These are phyloP conservation scores for Hylyphantes graminicola DNA, from an alignment of 1,140 invertebrate genomes.

Conservation along the genomic window DNA sequence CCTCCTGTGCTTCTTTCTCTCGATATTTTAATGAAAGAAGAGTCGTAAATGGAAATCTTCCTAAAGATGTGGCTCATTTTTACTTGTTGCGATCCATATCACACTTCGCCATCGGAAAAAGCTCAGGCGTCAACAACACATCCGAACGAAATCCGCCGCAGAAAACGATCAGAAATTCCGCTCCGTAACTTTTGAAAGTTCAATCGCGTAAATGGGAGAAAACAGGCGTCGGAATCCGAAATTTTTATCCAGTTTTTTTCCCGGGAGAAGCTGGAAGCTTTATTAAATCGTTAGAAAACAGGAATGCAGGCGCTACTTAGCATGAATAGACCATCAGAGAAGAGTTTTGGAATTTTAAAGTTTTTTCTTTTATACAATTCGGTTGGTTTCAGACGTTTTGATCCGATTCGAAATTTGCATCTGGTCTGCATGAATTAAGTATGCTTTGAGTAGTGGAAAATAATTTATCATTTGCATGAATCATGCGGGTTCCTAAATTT, in stretches of 20 bases:
- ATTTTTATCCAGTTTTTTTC: constrained; percentile 2
- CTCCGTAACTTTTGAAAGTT: constrained; percentile 32
- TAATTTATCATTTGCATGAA: constrained; percentile 28
- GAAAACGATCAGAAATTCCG: constrained; percentile 26
- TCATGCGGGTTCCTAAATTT: constrained; percentile 24
- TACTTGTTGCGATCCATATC: too few species aligned
- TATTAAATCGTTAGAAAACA: constrained; percentile 55
- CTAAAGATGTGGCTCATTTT: too few species aligned
- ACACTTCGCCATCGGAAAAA: constrained; percentile 1
- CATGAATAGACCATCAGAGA: constrained; percentile 46
- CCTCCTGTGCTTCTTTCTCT: too few species aligned
- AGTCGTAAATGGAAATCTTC: too few species aligned
- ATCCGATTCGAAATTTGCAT: constrained; percentile 18
- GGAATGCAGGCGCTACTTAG: constrained; percentile 42
- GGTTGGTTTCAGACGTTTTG: constrained; percentile 9
- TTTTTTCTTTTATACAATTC: not conserved
- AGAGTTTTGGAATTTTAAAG: constrained; percentile 13
- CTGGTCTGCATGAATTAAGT: constrained; percentile 34
- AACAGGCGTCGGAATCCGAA: constrained; percentile 17
- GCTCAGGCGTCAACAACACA: not conserved
- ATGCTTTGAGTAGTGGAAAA: constrained; percentile 13
- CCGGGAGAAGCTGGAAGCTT: constrained; percentile 19
- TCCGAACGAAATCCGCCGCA: not conserved
- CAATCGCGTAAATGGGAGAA: constrained; percentile 33
- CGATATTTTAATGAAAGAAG: too few species aligned